These are phyloP conservation scores for Cebus imitator DNA, from an alignment of 2,113 vertebrate species.

Conservation along the genomic window DNA sequence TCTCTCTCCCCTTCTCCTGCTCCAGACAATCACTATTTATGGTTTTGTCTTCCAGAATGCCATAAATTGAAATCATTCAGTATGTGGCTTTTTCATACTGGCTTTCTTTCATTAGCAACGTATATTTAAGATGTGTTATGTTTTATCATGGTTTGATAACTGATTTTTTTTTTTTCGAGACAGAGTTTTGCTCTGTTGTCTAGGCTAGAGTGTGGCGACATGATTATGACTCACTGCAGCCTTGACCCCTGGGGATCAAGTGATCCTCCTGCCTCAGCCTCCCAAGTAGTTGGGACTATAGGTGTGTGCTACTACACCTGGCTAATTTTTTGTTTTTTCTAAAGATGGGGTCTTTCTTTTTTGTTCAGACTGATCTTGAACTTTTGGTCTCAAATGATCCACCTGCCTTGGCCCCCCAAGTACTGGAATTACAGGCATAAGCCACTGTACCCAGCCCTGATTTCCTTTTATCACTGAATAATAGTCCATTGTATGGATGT, in stretches of 20 bases:
- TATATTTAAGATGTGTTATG: not conserved
- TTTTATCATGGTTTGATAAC: not conserved
- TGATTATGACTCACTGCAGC: not conserved
- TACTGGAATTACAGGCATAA: not conserved
- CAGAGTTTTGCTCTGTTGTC: not conserved
- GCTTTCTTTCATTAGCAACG: not conserved
- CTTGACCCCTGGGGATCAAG: not conserved
- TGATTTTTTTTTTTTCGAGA: not conserved
- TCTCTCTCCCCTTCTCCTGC: not conserved
- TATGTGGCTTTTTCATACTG: not conserved
- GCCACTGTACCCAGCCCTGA: not conserved
- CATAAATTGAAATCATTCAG: not conserved
- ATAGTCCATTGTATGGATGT: not conserved
- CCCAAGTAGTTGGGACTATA: not conserved
- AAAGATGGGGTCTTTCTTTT: not conserved
- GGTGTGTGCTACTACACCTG: not conserved
- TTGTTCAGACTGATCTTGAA: not conserved
- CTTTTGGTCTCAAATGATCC: not conserved
- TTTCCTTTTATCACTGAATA: not conserved
- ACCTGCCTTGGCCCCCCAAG: not conserved
- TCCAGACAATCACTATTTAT: not conserved
- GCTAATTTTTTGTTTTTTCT: not conserved
- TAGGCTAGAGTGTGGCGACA: not conserved
- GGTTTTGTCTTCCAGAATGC: conserved; percentile 15
- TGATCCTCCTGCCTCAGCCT: not conserved